Evolutionary conservation across 1,140 invertebrate genomes (phyloP), one percentile per base, ranked within the genome.

Genomic region (Drosophila saltans): DNA sequence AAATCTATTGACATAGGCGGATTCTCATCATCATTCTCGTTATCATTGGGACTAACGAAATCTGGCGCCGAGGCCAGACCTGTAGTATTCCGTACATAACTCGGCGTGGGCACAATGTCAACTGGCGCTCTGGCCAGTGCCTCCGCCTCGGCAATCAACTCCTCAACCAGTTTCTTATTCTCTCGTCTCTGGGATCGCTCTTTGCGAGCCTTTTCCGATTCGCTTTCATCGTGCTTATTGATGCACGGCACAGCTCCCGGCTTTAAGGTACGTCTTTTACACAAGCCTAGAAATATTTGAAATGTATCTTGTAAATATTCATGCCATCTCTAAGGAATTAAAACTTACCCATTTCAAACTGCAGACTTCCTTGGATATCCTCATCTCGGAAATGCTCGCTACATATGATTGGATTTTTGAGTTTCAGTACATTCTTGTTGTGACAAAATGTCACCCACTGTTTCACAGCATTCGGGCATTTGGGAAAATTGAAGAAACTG

Each of bases 371-470:
- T 48, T 82, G 79, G 2, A 86, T 88, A 41, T 86, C 82, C 10
- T 88, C 82, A n/a, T 73, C 75, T 28, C 66, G 72, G n/a, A 86
- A 86, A 36, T 86, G 82, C 4, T 82, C 76, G 36, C 76, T 82
- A 58, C 82, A 86, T 33, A 86, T 72, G 57, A 66, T 74, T 5
- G 73, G 66, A 61, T 68, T 82, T 11, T 88, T 86, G 1, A 55
- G 21, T n/a, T 61, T 77, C 0, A 55, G n/a, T n/a, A 64, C 62
- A 16, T 60, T 58, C 45, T 48, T 45, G 10, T 57, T 43, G 2
- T 56, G 74, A 24, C 74, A 77, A 45, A 77, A 77, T 9, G 30
- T 11, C 3, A 77, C 30, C 74, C 74, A 77, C 11, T 2, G 16
- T 26, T 70, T 77, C 16, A 45, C 68, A 16, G 57, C 10, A 5